Base-by-base conservation (phyloP, 2,113 vertebrate species). In the Tonatia bakeri region DNA sequence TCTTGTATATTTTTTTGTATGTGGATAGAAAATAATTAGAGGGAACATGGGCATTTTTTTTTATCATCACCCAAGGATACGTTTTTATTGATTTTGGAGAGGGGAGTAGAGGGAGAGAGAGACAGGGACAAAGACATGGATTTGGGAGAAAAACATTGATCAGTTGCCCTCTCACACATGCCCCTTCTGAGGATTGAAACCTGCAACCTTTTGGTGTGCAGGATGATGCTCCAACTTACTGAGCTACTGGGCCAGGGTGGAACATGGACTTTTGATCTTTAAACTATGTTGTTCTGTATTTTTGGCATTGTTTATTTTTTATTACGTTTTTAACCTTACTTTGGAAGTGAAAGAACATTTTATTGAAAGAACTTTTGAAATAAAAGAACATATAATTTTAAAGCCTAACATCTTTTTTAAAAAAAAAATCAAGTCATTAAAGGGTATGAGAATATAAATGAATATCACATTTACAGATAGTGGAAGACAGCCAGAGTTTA, bases 361-460 rank as follows among this genome's bases (percentile, higher is more conserved):
- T 82, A 52, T 94, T 82, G 19, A 82, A 89, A 52, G 67, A 82
- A 81, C 26, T 50, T 87, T 94, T 19, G 52, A 87, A 94, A 83
- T 93, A 77, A 87, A 73, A 79, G 26, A 69, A 91, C 22, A 36
- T 77, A 59, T 20, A 33, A 67, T 72, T 91, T 95, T 75, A 69
- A 80, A 92, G 64, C 50, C 64, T 45, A 17, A 38, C 7, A 72
- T 59, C 4, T 76, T 73, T 93, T 73, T 69, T 61, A 50, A 54
- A 6, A 45, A 80, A 94, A 77, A 36, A 1, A 47, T 31, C 45
- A 70, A 84, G 16, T 24, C 40, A 31, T 90, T 92, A 88, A 91
- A 84, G 6, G 84, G 43, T 59, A 59, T 86, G 70, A 91, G 81
- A 82, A 33, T 94, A 67, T 56, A 95, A 65, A 28, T 61, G 22